Evolutionary conservation across 2,113 vertebrate genomes (phyloP).

Genomic region (Toxostoma redivivum): DNA sequence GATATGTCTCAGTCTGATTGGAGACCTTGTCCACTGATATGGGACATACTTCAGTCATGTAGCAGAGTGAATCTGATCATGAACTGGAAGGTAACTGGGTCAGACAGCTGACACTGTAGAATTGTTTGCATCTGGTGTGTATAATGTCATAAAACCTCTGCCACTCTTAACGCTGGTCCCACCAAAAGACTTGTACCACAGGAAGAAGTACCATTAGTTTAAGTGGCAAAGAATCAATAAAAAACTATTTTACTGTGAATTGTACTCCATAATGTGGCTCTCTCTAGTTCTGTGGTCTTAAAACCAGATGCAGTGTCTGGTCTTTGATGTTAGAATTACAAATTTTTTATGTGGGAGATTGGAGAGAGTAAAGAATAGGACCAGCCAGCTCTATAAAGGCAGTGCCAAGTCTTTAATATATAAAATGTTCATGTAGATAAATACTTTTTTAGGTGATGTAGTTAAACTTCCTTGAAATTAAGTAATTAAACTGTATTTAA

Average conservation of each 20-base stretch:
- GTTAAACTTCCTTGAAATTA: not conserved
- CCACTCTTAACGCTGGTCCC: rapidly evolving
- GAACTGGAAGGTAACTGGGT: not conserved
- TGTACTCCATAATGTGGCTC: not conserved
- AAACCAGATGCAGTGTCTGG: not conserved
- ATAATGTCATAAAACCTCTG: not conserved
- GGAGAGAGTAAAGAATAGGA: not conserved
- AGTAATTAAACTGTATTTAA: not conserved
- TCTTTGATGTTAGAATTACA: not conserved
- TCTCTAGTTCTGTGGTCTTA: not conserved
- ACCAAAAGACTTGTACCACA: not conserved
- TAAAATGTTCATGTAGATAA: not conserved
- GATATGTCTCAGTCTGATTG: not conserved
- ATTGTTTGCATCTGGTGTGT: not conserved
- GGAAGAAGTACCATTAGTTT: not conserved
- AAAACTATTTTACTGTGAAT: not conserved
- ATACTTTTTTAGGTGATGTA: not conserved
- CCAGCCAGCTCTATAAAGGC: not conserved
- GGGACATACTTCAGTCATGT: not conserved
- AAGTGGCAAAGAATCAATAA: not conserved
- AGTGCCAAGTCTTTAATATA: not conserved
- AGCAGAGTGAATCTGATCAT: not conserved
- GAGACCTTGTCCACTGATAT: not conserved
- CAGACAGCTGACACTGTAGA: not conserved
- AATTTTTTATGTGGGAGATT: not conserved